Percentiles rank a stretch among this genome's conserved stretches.
phyloP scores from a whole-genome alignment of 2,797 vertebrate species.

The Podargus strigoides region DNA sequence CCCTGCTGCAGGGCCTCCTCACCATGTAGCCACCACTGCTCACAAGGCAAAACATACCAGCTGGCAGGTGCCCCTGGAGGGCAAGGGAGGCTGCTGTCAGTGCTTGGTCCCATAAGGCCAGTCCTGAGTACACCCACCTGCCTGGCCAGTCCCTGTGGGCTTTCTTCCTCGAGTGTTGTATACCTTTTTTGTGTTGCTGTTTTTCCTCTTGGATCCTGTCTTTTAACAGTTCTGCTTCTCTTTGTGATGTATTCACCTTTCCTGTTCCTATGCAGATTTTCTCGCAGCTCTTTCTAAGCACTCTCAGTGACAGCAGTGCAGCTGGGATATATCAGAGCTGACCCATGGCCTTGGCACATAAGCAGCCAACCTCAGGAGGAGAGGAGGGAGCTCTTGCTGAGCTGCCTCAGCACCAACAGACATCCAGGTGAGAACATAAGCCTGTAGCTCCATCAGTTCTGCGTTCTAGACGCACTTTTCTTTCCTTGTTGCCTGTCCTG shows the following conservation, averaged over 20 bases:
- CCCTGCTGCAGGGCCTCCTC: neutral
- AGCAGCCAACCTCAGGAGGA: fast-evolving
- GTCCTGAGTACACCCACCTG: neutral
- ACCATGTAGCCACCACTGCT: neutral
- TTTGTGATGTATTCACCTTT: neutral
- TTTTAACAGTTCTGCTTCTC: neutral
- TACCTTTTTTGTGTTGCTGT: neutral
- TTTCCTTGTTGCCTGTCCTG: neutral
- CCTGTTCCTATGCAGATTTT: neutral
- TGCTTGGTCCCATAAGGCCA: neutral
- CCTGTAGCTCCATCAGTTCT: neutral
- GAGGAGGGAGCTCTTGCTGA: neutral
- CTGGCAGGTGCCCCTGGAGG: neutral
- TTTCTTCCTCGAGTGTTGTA: neutral
- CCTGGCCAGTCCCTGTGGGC: neutral
- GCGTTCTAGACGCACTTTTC: neutral
- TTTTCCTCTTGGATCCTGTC: neutral
- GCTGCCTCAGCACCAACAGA: neutral
- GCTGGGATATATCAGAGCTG: neutral
- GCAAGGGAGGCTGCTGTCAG: neutral
- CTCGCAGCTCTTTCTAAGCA: neutral
- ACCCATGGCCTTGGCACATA: fast-evolving
- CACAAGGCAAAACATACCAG: neutral
- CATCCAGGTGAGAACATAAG: neutral
- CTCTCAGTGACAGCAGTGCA: fast-evolving